phyloP scores from a whole-genome alignment of 2,113 vertebrate genomes.

The Pteronura brasiliensis region DNA sequence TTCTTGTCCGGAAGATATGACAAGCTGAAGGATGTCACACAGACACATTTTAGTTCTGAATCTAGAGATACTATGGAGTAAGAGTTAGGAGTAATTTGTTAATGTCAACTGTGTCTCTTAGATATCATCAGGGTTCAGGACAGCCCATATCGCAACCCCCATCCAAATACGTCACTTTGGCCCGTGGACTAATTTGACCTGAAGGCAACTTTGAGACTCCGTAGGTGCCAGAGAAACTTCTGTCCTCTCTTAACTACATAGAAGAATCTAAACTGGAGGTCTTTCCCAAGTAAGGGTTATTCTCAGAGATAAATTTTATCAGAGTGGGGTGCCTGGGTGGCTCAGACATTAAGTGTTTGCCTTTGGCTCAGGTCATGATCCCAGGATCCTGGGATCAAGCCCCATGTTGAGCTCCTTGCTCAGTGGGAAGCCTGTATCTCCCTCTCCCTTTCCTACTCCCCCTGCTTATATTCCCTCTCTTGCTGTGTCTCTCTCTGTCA shows the following conservation, averaged over 20 bases:
- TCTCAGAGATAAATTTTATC: neutral
- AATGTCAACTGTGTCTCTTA: neutral
- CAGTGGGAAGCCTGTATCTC: no score
- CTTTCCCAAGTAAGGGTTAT: neutral
- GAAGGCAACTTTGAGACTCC: neutral
- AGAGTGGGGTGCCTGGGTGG: neutral
- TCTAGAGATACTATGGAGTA: constrained; percentile 59
- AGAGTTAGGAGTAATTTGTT: neutral
- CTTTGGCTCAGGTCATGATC: no score
- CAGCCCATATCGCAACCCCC: fast-evolving
- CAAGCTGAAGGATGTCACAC: constrained; percentile 78
- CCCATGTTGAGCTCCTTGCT: no score
- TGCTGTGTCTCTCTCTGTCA: no score
- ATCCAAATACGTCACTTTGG: neutral
- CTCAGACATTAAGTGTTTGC: no score
- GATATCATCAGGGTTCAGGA: neutral
- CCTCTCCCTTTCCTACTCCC: no score
- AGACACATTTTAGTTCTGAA: constrained; percentile 84
- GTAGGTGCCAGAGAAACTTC: neutral
- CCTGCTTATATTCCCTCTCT: no score
- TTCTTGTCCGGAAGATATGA: constrained; percentile 84
- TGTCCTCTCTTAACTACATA: neutral
- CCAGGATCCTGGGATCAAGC: no score
- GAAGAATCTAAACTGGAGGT: neutral
- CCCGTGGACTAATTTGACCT: neutral